Base-by-base conservation (phyloP, 2,888 invertebrate species). In the Geophilus truncorum region DNA sequence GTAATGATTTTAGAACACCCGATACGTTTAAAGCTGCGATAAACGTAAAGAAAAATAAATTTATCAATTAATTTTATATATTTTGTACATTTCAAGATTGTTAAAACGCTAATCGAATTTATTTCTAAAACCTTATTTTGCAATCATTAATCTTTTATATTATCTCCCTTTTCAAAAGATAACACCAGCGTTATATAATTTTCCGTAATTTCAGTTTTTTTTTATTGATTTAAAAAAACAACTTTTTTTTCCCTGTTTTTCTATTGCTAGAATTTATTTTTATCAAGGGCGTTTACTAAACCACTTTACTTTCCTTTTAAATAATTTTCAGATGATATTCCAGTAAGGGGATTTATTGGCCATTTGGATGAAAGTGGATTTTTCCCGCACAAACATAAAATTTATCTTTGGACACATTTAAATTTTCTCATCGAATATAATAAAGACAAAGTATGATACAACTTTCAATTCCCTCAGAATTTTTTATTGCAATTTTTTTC, bases 391-490 rank as follows among this genome's bases (percentile, higher is more conserved):
- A 86, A 85, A 28, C 89, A 89, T 84, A 87, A 87, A 82, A 84
- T 89, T 30, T 88, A 85, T 82, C 85, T 89, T 76, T 89, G 88
- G 87, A 87, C 88, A 4, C 88, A 89, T 83, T 86, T 88, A 12
- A 87, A 87, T 81, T 89, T 89, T 83, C 86, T 86, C 81, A 85
- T 89, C n/a, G 87, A 88, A 82, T 88, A 87, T 83, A 89, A 89
- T 83, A 86, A 86, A 9, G 85, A 88, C 78, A 85, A 88, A 85
- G 88, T 88, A 83, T 18, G 15, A 36, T 34, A 0, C 18, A 34
- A 76, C 10, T 76, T n/a, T n/a, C 7, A 76, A 12, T 76, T 1
- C 23, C 21, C 6, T 23, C 23, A n/a, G 12, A 32, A 5, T 76
- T 76, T 76, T 23, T 51, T 12, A 25, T 79, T 45, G 23, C 30